Evolutionary conservation across 2,113 vertebrate genomes (phyloP).

Genomic region (Sebastes schlegelii): DNA sequence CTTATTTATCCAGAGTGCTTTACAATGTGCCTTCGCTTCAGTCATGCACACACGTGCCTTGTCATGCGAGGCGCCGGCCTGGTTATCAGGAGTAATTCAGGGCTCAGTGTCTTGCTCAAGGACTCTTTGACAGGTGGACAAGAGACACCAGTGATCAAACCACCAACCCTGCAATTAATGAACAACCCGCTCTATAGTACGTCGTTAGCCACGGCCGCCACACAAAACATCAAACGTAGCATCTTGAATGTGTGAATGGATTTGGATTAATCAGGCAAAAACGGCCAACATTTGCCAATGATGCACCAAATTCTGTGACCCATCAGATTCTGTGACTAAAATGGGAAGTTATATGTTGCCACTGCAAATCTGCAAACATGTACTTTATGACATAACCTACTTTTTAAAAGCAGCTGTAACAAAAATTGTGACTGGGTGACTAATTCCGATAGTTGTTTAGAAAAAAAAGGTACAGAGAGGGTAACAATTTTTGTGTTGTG

Average conservation of each 20-base stretch:
- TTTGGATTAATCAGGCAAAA: not conserved
- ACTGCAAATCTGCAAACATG: too few species aligned
- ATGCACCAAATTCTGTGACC: too few species aligned
- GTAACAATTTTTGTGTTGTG: too few species aligned
- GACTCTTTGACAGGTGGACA: conserved; percentile 13
- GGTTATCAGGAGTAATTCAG: not conserved
- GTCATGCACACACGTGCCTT: not conserved
- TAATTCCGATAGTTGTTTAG: too few species aligned
- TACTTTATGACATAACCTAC: too few species aligned
- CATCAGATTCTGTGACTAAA: too few species aligned
- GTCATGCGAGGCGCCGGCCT: not conserved
- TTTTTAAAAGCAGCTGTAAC: too few species aligned
- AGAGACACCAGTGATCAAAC: not conserved
- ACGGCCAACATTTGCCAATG: too few species aligned
- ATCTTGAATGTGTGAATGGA: not conserved
- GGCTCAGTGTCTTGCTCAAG: conserved; percentile 12
- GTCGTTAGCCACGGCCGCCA: not conserved
- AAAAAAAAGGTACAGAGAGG: too few species aligned
- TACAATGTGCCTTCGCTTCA: not conserved
- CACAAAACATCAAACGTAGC: not conserved
- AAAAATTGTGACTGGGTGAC: too few species aligned
- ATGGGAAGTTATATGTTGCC: too few species aligned
- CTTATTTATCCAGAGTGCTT: not conserved
- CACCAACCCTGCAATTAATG: conserved; percentile 8
- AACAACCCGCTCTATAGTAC: not conserved